These are phyloP conservation scores for Rhagonycha lutea DNA, from an alignment of 2,888 invertebrate genomes.

Conservation along the genomic window DNA sequence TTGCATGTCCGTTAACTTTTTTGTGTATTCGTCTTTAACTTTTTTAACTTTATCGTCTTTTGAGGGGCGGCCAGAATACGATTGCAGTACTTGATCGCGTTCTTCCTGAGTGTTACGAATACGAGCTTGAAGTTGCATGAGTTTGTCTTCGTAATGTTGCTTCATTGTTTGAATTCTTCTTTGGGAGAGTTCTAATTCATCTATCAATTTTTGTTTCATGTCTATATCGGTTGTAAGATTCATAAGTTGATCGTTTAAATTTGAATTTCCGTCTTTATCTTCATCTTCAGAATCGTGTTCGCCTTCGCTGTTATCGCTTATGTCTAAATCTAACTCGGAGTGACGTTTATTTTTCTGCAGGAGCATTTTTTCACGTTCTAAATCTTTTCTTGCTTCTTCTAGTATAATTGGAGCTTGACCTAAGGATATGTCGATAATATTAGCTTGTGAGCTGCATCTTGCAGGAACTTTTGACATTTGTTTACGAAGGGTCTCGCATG, in stretches of 20 bases:
- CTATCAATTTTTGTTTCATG: conserved; percentile 91
- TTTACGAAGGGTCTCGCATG: conserved; percentile 73
- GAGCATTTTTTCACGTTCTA: conserved; percentile 64
- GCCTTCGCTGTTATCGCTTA: conserved; percentile 61
- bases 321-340: conserved; percentile 61
- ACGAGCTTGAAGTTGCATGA: conserved; percentile 79
- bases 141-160: conserved; percentile 90
- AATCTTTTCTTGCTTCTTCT: conserved; percentile 78
- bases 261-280: conserved; percentile 59
- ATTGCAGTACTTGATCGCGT: conserved; percentile 82
- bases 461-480: conserved; percentile 43
- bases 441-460: conserved; percentile 2
- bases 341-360: conserved; percentile 44
- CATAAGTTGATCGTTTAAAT: conserved; percentile 80
- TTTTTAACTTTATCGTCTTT: conserved; percentile 77
- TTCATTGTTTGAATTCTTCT: conserved; percentile 82
- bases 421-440: conserved; percentile 37
- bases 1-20: conserved; percentile 81
- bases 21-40: conserved; percentile 88
- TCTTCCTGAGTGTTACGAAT: conserved; percentile 90
- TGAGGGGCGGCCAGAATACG: conserved; percentile 47
- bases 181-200: conserved; percentile 90
- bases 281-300: conserved; percentile 65
- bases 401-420: conserved; percentile 63
- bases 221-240: conserved; percentile 92